Evolutionary conservation across 1,140 invertebrate genomes (phyloP).

Genomic region (Procambarus virginalis): DNA sequence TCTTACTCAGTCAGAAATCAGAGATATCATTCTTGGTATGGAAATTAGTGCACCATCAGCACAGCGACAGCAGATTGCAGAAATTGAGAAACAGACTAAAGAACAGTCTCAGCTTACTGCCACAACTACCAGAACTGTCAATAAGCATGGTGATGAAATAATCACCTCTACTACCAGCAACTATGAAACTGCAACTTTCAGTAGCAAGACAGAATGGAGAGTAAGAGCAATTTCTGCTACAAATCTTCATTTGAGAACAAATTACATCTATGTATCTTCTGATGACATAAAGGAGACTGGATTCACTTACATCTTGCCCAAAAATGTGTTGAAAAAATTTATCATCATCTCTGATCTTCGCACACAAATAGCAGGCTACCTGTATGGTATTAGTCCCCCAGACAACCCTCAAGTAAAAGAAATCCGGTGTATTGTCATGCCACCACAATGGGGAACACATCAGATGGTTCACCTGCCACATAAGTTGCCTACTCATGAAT

Average conservation of each 20-base stretch:
- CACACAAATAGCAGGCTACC: constrained; percentile 94
- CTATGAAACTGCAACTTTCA: constrained; percentile 98
- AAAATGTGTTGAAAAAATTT: constrained; percentile 99
- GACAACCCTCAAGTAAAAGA: constrained; percentile 99
- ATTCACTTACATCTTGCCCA: constrained; percentile 98
- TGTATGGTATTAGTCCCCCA: constrained; percentile 96
- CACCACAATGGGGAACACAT: constrained; percentile 99
- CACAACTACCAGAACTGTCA: constrained; percentile 97
- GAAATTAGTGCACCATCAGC: constrained; percentile 99
- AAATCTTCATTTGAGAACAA: constrained; percentile 97
- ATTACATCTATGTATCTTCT: constrained; percentile 99
- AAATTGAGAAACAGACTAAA: constrained; percentile 99
- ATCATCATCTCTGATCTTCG: constrained; percentile 98
- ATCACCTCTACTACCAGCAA: constrained; percentile 99
- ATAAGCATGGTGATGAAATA: constrained; percentile 99
- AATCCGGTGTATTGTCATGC: constrained; percentile 97
- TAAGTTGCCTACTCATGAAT: constrained; percentile 92
- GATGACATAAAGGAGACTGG: constrained; percentile 99
- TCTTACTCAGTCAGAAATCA: constrained; percentile 98
- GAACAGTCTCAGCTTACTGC: constrained; percentile 98
- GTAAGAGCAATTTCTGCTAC: constrained; percentile 98
- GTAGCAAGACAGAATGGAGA: constrained; percentile 99
- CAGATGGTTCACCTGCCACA: constrained; percentile 97
- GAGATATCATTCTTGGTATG: constrained; percentile 99
- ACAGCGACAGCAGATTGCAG: constrained; percentile 98